These are phyloP conservation scores for Podarcis siculus DNA, from an alignment of 2,797 vertebrate genomes.

Conservation along the genomic window DNA sequence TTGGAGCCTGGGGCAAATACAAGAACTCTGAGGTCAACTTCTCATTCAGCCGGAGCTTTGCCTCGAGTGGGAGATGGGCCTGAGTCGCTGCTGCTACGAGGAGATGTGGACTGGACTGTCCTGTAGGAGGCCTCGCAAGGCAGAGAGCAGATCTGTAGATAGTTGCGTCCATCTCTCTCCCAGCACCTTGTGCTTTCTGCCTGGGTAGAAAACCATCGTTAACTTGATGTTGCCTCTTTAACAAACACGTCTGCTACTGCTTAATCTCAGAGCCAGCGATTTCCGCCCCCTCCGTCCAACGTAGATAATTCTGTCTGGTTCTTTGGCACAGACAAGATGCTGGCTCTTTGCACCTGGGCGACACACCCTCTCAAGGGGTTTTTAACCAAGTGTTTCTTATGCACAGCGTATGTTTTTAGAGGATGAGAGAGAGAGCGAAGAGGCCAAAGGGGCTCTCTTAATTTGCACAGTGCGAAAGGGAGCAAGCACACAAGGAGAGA, in stretches of 20 bases:
- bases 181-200: conserved; percentile 40
- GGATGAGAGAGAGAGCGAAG: background rate
- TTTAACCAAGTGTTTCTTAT: background rate
- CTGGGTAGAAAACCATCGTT: conserved; percentile 28
- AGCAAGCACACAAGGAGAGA: conserved; percentile 22
- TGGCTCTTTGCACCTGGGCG: conserved; percentile 44
- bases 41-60: conserved; percentile 95
- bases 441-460: background rate
- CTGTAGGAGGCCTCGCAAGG: conserved; percentile 34
- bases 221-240: conserved; percentile 33
- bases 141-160: conserved; percentile 32
- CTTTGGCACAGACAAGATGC: background rate
- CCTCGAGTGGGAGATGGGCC: conserved; percentile 94
- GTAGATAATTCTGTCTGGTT: background rate
- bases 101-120: background rate
- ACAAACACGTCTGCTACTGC: conserved; percentile 16
- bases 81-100: conserved; percentile 66
- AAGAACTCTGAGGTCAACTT: conserved; percentile 86
- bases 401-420: conserved; percentile 22
- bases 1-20: conserved; percentile 96
- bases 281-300: background rate
- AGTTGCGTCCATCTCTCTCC: conserved; percentile 35
- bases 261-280: background rate
- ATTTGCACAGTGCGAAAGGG: background rate
- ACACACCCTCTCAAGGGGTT: background rate